Evolutionary conservation across 2,888 invertebrate species (phyloP), one percentile per base, ranked within the genome.

Genomic region (Carcina quercana): DNA sequence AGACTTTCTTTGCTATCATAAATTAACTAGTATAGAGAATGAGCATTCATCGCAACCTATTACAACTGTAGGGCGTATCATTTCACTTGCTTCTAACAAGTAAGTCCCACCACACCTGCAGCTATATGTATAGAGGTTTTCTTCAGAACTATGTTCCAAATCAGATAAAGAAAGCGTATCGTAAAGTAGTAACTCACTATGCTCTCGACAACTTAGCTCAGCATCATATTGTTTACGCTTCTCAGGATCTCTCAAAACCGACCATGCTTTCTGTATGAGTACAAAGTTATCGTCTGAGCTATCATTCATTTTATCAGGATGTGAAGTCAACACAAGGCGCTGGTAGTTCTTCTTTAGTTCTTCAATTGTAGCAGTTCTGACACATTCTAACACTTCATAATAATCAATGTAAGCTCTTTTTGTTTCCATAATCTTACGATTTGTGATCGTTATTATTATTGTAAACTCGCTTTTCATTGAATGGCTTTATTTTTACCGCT

Each of bases 1-100:
- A 5, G 7, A 17, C 5, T 17, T 5, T 17, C 17, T 17, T 5
- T 17, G 7, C 5, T 43, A 37, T 47, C 64, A 59, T 42, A 59
- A 52, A 46, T 82, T 80, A 28, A 90, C 71, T 50, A 85, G 66
- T 55, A 92, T 87, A 50, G 87, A 86, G 65, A 92, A 88, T 29
- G 92, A 91, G 71, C 93, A 93, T 67, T 92, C 90, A 58, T 87
- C 87, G 74, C 93, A 93, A 45, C 85, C 86, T 46, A 90, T 80
- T 46, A 87, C 60, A 55, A 85, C 73, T 57, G 45, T 48, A 25
- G 47, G 34, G 5, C 44, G 35, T 13, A 45, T 31, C 15, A 34
- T 39, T 20, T 60, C 59, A 48, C 28, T 47, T 1, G 31, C 28
- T 26, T 78, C 52, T 15, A 89, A 66, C 17, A 68, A 48, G 63